Evolutionary conservation across 2,888 invertebrate species (phyloP).

Genomic region (Drosophila neoperkinsi): DNA sequence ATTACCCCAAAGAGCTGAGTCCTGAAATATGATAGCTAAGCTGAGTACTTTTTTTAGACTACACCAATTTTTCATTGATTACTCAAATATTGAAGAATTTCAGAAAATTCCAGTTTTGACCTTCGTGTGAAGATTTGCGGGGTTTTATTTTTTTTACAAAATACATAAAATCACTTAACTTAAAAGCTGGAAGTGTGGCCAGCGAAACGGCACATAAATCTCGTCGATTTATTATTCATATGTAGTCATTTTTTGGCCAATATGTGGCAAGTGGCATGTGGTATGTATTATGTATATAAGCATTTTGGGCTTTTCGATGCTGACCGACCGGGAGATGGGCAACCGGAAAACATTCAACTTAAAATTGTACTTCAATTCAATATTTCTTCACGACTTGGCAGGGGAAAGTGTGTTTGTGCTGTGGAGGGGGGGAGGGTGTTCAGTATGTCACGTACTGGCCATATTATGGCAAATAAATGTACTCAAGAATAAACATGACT

Average conservation of each 20-base stretch:
- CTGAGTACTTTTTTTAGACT: not conserved
- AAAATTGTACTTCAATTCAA: slow-evolving; percentile 62
- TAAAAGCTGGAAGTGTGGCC: slow-evolving; percentile 64
- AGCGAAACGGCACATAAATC: slow-evolving; percentile 68
- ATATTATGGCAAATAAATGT: slow-evolving; percentile 83
- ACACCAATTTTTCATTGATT: not conserved
- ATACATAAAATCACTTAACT: slow-evolving; percentile 77
- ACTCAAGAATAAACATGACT: slow-evolving; percentile 69
- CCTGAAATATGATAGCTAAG: not conserved
- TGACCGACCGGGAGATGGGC: not conserved
- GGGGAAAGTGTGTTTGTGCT: not conserved
- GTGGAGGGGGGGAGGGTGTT: not conserved
- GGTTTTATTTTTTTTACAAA: slow-evolving; percentile 3
- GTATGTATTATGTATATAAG: slow-evolving; percentile 6
- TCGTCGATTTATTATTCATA: slow-evolving; percentile 78
- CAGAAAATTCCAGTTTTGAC: slow-evolving; percentile 6
- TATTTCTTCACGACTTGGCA: slow-evolving; percentile 44
- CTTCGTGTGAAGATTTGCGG: slow-evolving; percentile 30
- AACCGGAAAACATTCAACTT: slow-evolving; percentile 26
- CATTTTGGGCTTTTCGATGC: slow-evolving; percentile 26
- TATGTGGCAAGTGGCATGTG: slow-evolving; percentile 17
- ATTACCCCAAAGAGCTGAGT: not conserved
- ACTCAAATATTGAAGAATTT: slow-evolving; percentile 12
- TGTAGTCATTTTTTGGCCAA: slow-evolving; percentile 55
- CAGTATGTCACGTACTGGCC: slow-evolving; percentile 64